Percentiles rank a stretch among this genome's conserved stretches.
phyloP scores from a whole-genome alignment of 2,113 vertebrate species.

The Thryonomys swinderianus region DNA sequence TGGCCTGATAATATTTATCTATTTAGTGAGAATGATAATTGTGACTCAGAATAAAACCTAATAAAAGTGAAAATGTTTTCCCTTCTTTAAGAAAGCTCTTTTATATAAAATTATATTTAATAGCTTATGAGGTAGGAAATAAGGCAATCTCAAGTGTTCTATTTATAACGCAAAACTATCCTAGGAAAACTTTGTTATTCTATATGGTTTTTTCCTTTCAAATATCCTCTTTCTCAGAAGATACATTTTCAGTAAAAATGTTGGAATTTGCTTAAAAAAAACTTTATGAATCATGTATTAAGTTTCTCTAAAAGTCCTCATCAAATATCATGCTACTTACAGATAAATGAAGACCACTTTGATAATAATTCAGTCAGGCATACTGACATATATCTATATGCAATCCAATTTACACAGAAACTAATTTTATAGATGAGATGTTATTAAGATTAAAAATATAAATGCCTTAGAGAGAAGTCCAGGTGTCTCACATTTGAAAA shows the following conservation, averaged over 20 bases:
- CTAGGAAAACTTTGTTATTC: neutral
- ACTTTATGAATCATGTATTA: neutral
- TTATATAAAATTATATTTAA: slow-evolving; percentile 3
- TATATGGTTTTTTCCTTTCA: slow-evolving; percentile 7
- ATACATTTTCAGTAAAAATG: neutral
- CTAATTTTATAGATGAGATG: neutral
- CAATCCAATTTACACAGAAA: neutral
- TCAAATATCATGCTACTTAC: neutral
- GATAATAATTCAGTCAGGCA: neutral
- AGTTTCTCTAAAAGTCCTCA: neutral
- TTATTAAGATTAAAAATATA: slow-evolving; percentile 34
- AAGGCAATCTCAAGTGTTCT: neutral
- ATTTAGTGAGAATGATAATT: slow-evolving; percentile 58
- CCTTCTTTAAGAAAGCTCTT: neutral
- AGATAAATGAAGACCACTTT: neutral
- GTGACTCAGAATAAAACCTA: slow-evolving; percentile 60
- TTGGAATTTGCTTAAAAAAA: neutral
- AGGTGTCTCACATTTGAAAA: neutral
- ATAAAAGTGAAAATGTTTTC: slow-evolving; percentile 39
- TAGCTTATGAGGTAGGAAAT: neutral
- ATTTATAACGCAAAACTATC: neutral
- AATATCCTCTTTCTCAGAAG: neutral
- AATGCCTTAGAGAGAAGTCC: neutral
- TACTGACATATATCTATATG: rapidly evolving
- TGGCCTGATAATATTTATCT: slow-evolving; percentile 64